Evolutionary conservation across 2,888 invertebrate genomes (phyloP).

Genomic region (Cosmorhoe ocellata): DNA sequence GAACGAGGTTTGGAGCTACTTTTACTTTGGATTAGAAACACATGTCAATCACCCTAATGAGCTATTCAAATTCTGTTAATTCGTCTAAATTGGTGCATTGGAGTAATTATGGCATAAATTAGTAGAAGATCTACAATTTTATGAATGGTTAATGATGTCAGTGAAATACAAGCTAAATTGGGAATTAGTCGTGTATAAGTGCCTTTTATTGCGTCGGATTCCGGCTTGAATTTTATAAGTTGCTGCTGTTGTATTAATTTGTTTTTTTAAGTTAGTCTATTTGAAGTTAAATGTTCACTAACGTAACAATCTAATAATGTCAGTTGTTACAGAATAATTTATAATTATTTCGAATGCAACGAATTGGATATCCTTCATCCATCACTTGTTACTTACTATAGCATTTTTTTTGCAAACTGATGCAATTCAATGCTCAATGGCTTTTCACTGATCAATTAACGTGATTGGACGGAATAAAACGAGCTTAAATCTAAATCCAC

Average conservation of each 20-base stretch:
- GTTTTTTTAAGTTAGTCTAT: too few relatives aligned
- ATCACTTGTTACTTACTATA: conserved; percentile 4
- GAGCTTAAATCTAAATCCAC: conserved; percentile 32
- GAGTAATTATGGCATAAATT: conserved; percentile 51
- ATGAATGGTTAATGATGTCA: conserved; percentile 32
- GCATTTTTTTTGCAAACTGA: conserved; percentile 16
- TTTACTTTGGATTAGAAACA: conserved; percentile 52
- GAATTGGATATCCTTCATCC: background rate
- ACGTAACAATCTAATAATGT: too few relatives aligned
- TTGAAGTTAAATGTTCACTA: too few relatives aligned
- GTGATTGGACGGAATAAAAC: conserved; percentile 32
- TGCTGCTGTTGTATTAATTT: background rate
- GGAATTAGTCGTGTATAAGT: conserved; percentile 26
- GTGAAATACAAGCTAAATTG: conserved; percentile 32
- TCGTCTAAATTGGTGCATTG: conserved; percentile 60
- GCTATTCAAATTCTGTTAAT: conserved; percentile 77
- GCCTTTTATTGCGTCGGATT: conserved; percentile 13
- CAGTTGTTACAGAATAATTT: too few relatives aligned
- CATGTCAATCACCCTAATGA: conserved; percentile 77
- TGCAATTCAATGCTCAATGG: conserved; percentile 24
- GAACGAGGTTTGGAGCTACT: background rate
- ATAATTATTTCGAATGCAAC: too few relatives aligned
- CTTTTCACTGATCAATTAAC: conserved; percentile 34
- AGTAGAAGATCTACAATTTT: conserved; percentile 34
- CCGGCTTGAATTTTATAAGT: conserved; percentile 14